phyloP scores from a whole-genome alignment of 2,797 vertebrate species.

The Notoglanidium macrostoma region DNA sequence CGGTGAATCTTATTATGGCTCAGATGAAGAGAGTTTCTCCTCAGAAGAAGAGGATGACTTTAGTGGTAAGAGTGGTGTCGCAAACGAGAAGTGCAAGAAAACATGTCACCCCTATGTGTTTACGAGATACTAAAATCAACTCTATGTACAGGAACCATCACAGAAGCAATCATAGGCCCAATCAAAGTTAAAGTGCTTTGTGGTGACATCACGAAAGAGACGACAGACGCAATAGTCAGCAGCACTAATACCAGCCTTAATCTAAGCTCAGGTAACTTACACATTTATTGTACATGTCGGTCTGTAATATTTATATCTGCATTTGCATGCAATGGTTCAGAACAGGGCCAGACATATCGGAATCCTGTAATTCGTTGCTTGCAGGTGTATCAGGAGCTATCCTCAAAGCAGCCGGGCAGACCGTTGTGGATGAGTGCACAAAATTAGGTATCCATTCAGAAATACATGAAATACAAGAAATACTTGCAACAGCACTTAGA shows the following conservation, averaged over 20 bases:
- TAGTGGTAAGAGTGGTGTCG: constrained; percentile 29
- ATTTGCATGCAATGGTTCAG: background rate
- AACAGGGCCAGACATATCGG: background rate
- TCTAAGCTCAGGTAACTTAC: constrained; percentile 53
- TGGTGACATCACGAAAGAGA: constrained; percentile 65
- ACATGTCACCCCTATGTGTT: background rate
- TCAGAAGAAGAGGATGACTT: constrained; percentile 29
- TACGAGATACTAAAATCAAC: background rate
- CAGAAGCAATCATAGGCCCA: constrained; percentile 56
- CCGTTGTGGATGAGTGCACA: constrained; percentile 62
- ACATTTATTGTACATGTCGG: background rate
- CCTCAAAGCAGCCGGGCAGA: constrained; percentile 63
- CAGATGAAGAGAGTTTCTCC: background rate
- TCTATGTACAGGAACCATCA: constrained; percentile 21
- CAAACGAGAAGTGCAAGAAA: background rate
- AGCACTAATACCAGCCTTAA: constrained; percentile 63
- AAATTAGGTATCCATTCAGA: constrained; percentile 54
- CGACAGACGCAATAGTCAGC: constrained; percentile 63
- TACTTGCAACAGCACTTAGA: background rate
- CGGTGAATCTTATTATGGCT: background rate
- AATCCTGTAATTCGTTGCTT: background rate
- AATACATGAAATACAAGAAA: no score
- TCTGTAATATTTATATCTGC: background rate
- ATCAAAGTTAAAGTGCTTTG: constrained; percentile 58
- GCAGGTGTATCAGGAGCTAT: constrained; percentile 66